Percentiles rank a stretch among this genome's conserved stretches.
Conservation (phyloP, 1,140 invertebrate genomes). For the Listronotus oregonensis region DNA sequence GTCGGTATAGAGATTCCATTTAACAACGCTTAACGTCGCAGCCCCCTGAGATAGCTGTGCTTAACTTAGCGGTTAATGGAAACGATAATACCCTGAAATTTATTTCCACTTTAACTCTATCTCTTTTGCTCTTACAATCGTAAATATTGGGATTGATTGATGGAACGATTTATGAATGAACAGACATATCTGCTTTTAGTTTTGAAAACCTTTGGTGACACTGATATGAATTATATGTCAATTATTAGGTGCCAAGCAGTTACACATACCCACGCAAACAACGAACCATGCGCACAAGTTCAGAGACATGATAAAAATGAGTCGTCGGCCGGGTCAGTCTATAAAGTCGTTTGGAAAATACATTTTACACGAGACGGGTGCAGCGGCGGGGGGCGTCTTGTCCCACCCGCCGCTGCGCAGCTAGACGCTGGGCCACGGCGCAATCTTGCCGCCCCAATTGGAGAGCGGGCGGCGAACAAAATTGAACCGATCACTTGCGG, state of each 20-base stretch:
- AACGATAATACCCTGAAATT: too few species aligned
- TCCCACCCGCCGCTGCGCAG: slow-evolving; percentile 19
- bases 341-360: slow-evolving; percentile 48
- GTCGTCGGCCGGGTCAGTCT: slow-evolving; percentile 55
- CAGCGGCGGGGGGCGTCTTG: slow-evolving; percentile 13
- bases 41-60: too few species aligned
- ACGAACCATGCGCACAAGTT: slow-evolving; percentile 2
- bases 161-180: too few species aligned
- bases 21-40: too few species aligned
- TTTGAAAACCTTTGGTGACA: too few species aligned
- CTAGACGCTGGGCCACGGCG: slow-evolving; percentile 16
- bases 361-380: slow-evolving; percentile 23
- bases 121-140: too few species aligned
- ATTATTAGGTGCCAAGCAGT: slow-evolving; percentile 1
- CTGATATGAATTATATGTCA: too few species aligned
- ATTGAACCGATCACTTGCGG: slow-evolving; percentile 51
- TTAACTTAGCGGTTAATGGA: too few species aligned
- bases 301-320: slow-evolving; percentile 39
- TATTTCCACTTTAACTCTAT: too few species aligned
- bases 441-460: not conserved
- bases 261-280: slow-evolving; percentile 1
- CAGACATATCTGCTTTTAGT: too few species aligned
- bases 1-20: too few species aligned
- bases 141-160: too few species aligned
- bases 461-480: slow-evolving; percentile 11